phyloP scores from a whole-genome alignment of 2,113 vertebrate species.

The Phycodurus eques region DNA sequence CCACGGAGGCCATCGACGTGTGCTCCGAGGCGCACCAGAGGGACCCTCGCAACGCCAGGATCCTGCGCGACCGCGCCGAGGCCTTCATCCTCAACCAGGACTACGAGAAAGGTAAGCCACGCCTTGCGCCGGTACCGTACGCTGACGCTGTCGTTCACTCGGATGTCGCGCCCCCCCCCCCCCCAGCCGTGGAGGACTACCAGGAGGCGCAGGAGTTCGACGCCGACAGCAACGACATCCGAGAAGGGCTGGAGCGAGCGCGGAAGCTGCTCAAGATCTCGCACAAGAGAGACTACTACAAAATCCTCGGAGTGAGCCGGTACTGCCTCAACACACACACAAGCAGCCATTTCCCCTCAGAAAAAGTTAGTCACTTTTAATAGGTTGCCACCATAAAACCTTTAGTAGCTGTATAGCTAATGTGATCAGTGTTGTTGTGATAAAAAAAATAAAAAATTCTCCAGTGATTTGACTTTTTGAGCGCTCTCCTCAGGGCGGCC shows the following conservation, averaged over 20 bases:
- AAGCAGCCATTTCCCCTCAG: not conserved
- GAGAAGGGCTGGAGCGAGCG: constrained; percentile 77
- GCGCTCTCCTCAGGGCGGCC: constrained; percentile 55
- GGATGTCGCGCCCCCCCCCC: too few relatives aligned
- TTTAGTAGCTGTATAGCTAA: not conserved
- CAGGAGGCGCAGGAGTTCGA: constrained; percentile 80
- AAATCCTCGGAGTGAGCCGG: constrained; percentile 75
- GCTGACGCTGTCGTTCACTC: not conserved
- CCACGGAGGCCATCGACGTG: constrained; percentile 68
- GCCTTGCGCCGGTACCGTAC: not conserved
- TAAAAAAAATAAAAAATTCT: too few relatives aligned
- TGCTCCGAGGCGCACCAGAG: constrained; percentile 81
- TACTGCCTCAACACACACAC: constrained; percentile 1
- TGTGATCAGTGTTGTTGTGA: too few relatives aligned
- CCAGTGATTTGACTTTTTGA: not conserved
- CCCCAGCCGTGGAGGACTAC: constrained; percentile 79
- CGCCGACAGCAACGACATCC: constrained; percentile 70
- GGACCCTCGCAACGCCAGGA: constrained; percentile 74
- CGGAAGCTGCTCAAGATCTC: constrained; percentile 81
- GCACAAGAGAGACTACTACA: constrained; percentile 81
- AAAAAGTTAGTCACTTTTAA: too few relatives aligned
- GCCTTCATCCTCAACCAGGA: constrained; percentile 81
- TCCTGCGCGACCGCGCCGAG: constrained; percentile 79
- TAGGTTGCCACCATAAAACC: too few relatives aligned
- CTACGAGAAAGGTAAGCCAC: constrained; percentile 75